Conservation (phyloP, 1,140 invertebrate species). For the Batillaria attramentaria region DNA sequence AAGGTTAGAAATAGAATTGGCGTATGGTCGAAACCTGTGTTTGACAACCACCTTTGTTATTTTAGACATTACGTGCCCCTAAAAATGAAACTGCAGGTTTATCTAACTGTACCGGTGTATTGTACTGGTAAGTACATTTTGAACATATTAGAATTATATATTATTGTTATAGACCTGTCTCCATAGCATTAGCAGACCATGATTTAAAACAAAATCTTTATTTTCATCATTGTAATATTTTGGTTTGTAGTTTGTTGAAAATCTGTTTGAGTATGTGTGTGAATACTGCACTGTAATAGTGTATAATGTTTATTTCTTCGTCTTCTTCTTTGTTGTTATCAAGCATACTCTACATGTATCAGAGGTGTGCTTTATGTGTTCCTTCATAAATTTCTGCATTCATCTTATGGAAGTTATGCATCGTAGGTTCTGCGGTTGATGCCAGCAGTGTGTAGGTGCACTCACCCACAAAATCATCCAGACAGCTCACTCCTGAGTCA, state of each 20-base stretch:
- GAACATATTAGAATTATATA: not conserved
- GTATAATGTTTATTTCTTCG: not conserved
- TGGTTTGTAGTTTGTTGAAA: not conserved
- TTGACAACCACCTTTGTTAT: not conserved
- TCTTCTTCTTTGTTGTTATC: not conserved
- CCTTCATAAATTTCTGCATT: no score
- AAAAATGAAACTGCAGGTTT: not conserved
- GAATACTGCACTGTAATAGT: not conserved
- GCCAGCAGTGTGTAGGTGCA: not conserved
- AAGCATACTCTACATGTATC: not conserved
- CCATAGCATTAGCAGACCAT: no score
- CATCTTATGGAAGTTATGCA: no score
- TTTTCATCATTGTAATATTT: no score
- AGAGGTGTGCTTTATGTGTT: not conserved
- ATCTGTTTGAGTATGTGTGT: not conserved
- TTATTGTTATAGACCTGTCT: not conserved
- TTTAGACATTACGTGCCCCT: not conserved
- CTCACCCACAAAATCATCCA: slow-evolving; percentile 11
- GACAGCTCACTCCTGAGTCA: slow-evolving; percentile 5
- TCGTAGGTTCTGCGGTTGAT: slow-evolving; percentile 7
- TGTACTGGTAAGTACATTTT: not conserved
- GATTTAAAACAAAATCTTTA: no score
- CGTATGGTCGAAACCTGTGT: not conserved
- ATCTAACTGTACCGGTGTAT: not conserved
- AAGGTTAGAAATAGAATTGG: not conserved